Evolutionary conservation across 2,888 invertebrate genomes (phyloP), one percentile per base, ranked within the genome.

Genomic region (Catocala nupta): DNA sequence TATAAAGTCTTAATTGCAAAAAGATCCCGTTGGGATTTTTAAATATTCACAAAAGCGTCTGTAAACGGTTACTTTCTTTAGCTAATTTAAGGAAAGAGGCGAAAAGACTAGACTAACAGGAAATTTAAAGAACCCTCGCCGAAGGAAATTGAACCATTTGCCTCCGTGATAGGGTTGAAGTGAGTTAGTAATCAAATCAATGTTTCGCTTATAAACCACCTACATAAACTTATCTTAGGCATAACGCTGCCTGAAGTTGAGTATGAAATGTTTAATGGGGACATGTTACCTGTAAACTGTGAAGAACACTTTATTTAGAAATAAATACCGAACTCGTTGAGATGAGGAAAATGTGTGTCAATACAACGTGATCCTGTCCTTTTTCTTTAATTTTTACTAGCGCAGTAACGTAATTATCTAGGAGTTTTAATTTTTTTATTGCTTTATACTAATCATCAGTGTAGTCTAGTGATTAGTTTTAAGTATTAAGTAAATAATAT

Each of bases 31-130:
- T 47, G 62, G 69, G 73, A 71, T 77, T 75, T 81, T 78, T 77
- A 75, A 77, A 81, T 78, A 81, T 79, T 80, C 75, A 77, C 71
- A 70, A 73, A 77, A 75, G 68, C 66, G 43, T 63, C 62, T 70
- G 72, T 71, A 76, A 81, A 77, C 71, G 64, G 68, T 72, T 78
- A 69, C 68, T 75, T 73, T 76, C 72, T 80, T 78, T 69, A 70
- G 68, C 57, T 74, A 76, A 80, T 79, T 81, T 71, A 77, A 72
- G 55, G 62, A 68, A 59, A 68, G 63, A 59, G 60, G 60, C 68
- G 59, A 71, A 66, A 76, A 78, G 68, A 68, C 70, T 75, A 54
- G 44, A 65, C 42, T 62, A 55, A 72, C 54, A 55, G 59, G 63
- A 71, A 70, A 70, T 70, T 57, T 64, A 56, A 8, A 12, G 49